Percentiles rank a stretch among this genome's conserved stretches.
Evolutionary conservation across 2,888 invertebrate genomes (phyloP).

Genomic region (Fissipunctia ypsillon): DNA sequence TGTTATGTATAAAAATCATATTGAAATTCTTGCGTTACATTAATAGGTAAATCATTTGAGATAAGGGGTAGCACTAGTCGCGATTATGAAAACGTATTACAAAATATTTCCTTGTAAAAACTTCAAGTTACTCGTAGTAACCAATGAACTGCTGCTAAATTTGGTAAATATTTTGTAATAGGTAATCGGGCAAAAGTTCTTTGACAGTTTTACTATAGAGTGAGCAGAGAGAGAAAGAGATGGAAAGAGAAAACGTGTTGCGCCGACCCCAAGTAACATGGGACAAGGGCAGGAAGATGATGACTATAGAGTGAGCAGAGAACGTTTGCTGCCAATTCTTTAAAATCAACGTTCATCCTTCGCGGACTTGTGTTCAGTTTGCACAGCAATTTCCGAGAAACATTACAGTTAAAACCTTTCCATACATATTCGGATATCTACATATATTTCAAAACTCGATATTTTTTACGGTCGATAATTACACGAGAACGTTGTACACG

Average conservation of each 20-base stretch:
- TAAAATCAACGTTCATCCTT: constrained; percentile 23
- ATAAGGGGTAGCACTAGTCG: constrained; percentile 34
- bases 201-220: background rate
- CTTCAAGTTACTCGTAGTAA: background rate
- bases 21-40: constrained; percentile 41
- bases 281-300: too few species aligned
- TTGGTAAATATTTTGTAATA: background rate
- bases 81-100: constrained; percentile 11
- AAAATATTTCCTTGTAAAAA: constrained; percentile 1
- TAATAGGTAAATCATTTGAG: constrained; percentile 36
- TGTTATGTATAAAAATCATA: constrained; percentile 37
- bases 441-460: constrained; percentile 40
- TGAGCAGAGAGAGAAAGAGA: too few species aligned
- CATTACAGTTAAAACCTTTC: constrained; percentile 38
- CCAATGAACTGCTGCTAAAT: background rate
- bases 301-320: too few species aligned
- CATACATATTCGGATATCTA: constrained; percentile 25
- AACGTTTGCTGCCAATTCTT: constrained; percentile 22
- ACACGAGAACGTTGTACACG: constrained; percentile 31
- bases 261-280: too few species aligned
- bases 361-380: constrained; percentile 39
- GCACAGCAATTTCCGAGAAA: constrained; percentile 51
- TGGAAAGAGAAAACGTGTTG: too few species aligned
- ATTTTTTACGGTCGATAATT: constrained; percentile 56
- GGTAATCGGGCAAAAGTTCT: constrained; percentile 20